Evolutionary conservation across 2,113 vertebrate species (phyloP), one percentile per base, ranked within the genome.

Genomic region (Oncorhynchus mykiss): DNA sequence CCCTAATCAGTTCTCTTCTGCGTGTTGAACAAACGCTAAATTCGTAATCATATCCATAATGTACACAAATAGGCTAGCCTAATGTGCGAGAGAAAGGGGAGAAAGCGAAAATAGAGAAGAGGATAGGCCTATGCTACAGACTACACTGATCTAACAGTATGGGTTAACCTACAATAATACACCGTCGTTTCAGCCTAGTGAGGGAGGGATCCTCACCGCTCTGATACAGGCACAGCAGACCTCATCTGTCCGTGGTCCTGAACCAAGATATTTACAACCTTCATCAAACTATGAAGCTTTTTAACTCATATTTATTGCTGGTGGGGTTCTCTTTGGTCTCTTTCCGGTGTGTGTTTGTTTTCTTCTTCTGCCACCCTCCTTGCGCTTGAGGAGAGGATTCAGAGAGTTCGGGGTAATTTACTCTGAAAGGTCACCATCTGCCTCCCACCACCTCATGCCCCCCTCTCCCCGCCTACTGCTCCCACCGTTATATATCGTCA

Each of bases 381-480:
- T 2, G 39, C 25, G 65, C 65, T 7, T 25, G 13, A 27, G 25
- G n/a, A 54, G 80, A 77, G 13, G 85, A 86, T 85, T 91, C 83
- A 87, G 0, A 20, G 77, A 78, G 90, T 92, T 92, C 86, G 87
- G 86, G 88, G 80, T 91, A 88, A 91, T 92, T 88, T 86, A 84
- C 86, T 85, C 80, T 87, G 59, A 92, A 90, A 92, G 91, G 92
- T 92, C 91, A 92, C 91, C 91, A 93, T 93, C 91, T 92, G 91
- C 86, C 82, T 82, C 80, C 72, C 60, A 45, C 79, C 71, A 77
- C 77, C 81, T 87, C 72, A 62, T 86, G 76, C 75, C 74, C 84
- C 81, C 12, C 75, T 80, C 68, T 81, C 49, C 68, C 68, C 76
- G 22, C 65, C 64, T 82, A 59, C 71, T 65, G 72, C 24, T 60